Percentiles rank a stretch among this genome's conserved stretches.
Conservation (phyloP, 1,140 invertebrate genomes). For the Calliphora vicina region DNA sequence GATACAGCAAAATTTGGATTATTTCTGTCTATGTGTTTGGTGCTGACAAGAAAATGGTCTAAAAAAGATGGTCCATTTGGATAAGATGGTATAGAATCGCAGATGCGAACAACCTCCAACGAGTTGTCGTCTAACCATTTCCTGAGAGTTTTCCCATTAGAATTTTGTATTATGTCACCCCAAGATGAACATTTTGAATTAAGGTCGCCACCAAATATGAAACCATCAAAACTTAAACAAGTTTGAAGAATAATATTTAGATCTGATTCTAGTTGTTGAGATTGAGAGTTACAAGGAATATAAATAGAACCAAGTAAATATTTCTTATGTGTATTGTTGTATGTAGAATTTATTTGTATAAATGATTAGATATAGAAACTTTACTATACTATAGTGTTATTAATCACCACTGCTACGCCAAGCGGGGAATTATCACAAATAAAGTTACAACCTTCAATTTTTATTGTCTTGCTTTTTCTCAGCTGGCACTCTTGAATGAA, state of each 20-base stretch:
- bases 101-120: neutral
- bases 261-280: neutral
- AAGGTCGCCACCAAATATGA: neutral
- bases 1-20: neutral
- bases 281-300: neutral
- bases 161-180: neutral
- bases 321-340: no score
- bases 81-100: neutral
- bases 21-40: neutral
- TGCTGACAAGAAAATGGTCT: neutral
- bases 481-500: neutral
- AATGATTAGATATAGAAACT: neutral
- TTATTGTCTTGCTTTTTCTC: neutral
- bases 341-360: no score
- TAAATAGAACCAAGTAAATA: neutral
- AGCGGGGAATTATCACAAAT: neutral
- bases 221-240: neutral
- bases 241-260: neutral
- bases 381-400: neutral
- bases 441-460: neutral
- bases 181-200: slow-evolving; percentile 22
- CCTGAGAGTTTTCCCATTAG: neutral
- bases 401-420: neutral
- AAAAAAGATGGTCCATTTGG: neutral
- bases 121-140: neutral